Evolutionary conservation across 2,888 invertebrate species (phyloP), one percentile per base, ranked within the genome.

Genomic region (Agrilus cyanescens): DNA sequence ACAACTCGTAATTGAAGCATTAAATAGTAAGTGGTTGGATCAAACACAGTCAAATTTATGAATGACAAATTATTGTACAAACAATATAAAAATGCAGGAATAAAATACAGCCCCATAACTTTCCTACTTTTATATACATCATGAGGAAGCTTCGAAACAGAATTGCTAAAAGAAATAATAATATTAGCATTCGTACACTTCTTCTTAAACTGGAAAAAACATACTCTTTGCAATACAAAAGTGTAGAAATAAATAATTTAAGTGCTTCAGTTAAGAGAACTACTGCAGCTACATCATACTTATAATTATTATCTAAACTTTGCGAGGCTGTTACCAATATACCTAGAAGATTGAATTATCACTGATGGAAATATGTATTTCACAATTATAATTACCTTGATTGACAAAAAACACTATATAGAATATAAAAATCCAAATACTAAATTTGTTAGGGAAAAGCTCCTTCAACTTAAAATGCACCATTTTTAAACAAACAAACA

Each of bases 21-120:
- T 43, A 95, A 72, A 64, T 86, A 93, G 63, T 95, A 95, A 0
- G 94, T 91, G 1, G 95, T 94, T 1, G 95, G 94, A 65, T 95
- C 95, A 68, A 91, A 95, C 41, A 78, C 79, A 10, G 88, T 82
- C 54, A 95, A 72, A 70, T 94, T 95, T 40, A 87, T 72, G 68
- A 93, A 95, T 25, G 91, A 80, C 57, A 96, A 73, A 70, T 95
- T 95, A 63, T 96, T 95, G 72, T 95, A 95, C 40, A 94, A 71
- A 57, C 93, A 94, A 63, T 96, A 96, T 41, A 95, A 68, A 57
- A 87, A 75, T 0, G 94, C 85, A 33, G 95, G 95, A 49, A 95
- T 80, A 67, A 93, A 85, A 62, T 96, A 95, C 35, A 89, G 62
- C 42, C 82, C 62, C 52, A 90, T 66, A 36, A 91, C 74, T 59